phyloP scores from a whole-genome alignment of 2,888 invertebrate genomes.

The Thecocarcelia acutangulata region DNA sequence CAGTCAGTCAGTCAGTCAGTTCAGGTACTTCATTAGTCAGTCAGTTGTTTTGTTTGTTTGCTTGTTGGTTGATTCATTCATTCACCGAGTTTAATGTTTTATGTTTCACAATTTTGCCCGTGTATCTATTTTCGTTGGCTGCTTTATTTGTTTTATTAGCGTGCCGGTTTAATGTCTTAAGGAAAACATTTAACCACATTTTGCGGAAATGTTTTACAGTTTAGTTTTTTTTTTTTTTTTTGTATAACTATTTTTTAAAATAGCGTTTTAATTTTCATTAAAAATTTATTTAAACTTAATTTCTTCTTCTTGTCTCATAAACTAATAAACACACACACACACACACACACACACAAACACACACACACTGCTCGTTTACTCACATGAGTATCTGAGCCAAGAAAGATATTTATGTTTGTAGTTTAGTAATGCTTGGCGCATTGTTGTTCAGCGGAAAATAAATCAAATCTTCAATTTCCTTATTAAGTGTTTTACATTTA shows the following conservation, averaged over 20 bases:
- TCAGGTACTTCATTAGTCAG: conserved; percentile 20
- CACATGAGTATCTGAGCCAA: conserved; percentile 1
- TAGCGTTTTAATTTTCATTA: conserved; percentile 50
- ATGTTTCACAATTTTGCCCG: conserved; percentile 30
- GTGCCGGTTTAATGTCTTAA: conserved; percentile 59
- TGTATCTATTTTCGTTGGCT: conserved; percentile 13
- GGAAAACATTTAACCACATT: conserved; percentile 69
- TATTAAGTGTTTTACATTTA: conserved; percentile 62
- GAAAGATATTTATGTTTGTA: background rate
- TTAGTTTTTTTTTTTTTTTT: conserved; percentile 35
- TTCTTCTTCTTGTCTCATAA: conserved; percentile 26
- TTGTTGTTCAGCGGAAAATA: conserved; percentile 62
- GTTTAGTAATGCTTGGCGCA: conserved; percentile 45
- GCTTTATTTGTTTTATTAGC: conserved; percentile 43
- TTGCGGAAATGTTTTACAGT: conserved; percentile 70
- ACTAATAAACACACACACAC: background rate
- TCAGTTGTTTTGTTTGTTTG: conserved; percentile 26
- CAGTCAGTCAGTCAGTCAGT: conserved; percentile 25
- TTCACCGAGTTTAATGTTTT: conserved; percentile 35
- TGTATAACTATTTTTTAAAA: conserved; percentile 32
- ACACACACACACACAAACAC: background rate
- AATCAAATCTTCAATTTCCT: conserved; percentile 66
- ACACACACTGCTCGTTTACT: background rate
- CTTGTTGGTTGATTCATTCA: conserved; percentile 35
- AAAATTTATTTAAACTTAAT: conserved; percentile 47